These are phyloP conservation scores for Corbicula japonica DNA, from an alignment of 2,888 invertebrate species.

Conservation along the genomic window DNA sequence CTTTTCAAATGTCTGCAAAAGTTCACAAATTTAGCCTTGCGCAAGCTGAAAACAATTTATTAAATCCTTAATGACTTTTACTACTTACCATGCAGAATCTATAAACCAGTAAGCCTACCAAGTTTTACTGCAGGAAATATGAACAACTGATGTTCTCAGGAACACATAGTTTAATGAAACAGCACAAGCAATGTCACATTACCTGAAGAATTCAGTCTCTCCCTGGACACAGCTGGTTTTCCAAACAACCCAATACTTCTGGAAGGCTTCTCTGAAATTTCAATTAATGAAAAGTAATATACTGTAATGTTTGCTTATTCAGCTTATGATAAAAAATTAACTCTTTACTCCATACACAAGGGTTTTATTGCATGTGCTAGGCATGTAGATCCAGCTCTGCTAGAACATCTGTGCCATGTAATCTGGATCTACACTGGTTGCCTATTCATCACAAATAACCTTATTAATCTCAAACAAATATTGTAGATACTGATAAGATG, in stretches of 20 bases:
- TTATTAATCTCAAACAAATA: no score
- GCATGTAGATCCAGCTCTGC: no score
- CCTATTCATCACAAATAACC: no score
- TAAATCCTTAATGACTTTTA: no score
- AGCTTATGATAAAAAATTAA: not conserved
- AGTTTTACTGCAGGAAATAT: not conserved
- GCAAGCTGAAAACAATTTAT: no score
- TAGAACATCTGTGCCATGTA: no score
- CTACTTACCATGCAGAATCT: not conserved
- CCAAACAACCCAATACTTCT: conserved; percentile 23
- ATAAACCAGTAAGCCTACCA: not conserved
- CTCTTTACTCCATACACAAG: no score
- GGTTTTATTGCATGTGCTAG: not conserved
- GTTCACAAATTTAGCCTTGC: no score
- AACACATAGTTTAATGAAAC: not conserved
- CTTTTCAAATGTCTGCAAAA: no score
- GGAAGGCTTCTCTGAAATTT: conserved; percentile 12
- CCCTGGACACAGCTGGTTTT: conserved; percentile 9
- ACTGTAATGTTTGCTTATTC: not conserved
- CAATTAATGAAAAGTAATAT: no score
- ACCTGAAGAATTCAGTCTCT: conserved; percentile 22
- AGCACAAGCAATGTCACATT: not conserved
- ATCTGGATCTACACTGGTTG: no score
- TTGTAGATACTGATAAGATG: no score
- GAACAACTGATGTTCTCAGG: not conserved